These are phyloP conservation scores for Drosophila ogumai DNA, from an alignment of 1,140 invertebrate species.

Conservation along the genomic window DNA sequence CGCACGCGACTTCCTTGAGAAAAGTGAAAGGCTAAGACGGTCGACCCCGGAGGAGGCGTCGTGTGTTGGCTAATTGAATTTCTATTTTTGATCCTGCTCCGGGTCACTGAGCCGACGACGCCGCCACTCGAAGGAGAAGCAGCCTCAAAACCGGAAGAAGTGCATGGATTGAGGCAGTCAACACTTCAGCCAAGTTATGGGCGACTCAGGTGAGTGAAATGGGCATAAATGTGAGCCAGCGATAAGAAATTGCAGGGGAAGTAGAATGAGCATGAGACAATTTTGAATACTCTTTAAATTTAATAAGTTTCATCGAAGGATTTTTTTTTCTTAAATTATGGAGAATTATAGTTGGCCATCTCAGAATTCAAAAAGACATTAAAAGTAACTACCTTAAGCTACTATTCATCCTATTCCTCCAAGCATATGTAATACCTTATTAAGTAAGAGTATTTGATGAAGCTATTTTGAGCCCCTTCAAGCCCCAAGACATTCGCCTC, in stretches of 20 bases:
- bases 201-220: slow-evolving; percentile 68
- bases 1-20: slow-evolving; percentile 64
- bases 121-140: slow-evolving; percentile 35
- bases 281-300: slow-evolving; percentile 14
- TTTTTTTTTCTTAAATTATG: neutral
- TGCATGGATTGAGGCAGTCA: slow-evolving; percentile 25
- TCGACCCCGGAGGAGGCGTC: slow-evolving; percentile 2
- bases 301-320: neutral
- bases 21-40: slow-evolving; percentile 70
- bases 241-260: neutral
- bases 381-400: neutral
- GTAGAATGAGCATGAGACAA: neutral
- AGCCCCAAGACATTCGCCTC: slow-evolving; percentile 18
- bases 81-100: slow-evolving; percentile 66
- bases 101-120: slow-evolving; percentile 44
- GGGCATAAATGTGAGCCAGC: slow-evolving; percentile 46
- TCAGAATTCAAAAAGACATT: no score
- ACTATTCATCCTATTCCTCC: neutral
- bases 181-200: slow-evolving; percentile 46
- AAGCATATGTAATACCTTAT: neutral
- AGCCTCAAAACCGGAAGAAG: slow-evolving; percentile 24
- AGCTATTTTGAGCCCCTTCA: slow-evolving; percentile 35
- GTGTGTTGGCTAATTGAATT: slow-evolving; percentile 65
- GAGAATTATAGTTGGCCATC: no score
- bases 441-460: slow-evolving; percentile 20